Percentiles rank a stretch among this genome's conserved stretches.
phyloP scores from a whole-genome alignment of 2,888 invertebrate species.

The Cephus spinipes region DNA sequence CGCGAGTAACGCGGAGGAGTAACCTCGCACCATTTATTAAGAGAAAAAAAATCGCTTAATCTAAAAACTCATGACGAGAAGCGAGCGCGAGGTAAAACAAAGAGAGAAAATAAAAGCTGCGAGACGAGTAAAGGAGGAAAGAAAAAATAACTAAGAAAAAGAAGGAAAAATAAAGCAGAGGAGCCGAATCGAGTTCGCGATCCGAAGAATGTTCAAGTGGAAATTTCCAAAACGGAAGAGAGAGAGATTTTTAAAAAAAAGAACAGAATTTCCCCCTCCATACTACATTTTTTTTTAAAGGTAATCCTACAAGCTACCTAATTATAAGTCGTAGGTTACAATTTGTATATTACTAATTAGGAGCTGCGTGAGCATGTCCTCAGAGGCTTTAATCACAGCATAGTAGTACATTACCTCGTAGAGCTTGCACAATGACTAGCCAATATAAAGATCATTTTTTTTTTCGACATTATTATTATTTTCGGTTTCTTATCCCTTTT shows the following conservation, averaged over 20 bases:
- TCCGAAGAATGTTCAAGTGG: neutral
- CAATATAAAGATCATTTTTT: conserved; percentile 58
- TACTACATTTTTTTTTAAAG: neutral
- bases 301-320: conserved; percentile 22
- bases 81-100: neutral
- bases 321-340: conserved; percentile 11
- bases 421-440: conserved; percentile 65
- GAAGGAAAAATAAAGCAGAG: conserved; percentile 5
- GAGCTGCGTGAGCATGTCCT: conserved; percentile 61
- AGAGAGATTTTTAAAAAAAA: neutral
- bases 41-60: neutral
- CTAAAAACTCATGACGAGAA: neutral
- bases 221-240: conserved; percentile 2
- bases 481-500: neutral
- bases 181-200: neutral
- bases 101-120: neutral
- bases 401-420: conserved; percentile 61
- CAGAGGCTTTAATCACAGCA: conserved; percentile 64
- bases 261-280: neutral
- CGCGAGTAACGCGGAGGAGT: neutral
- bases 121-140: neutral
- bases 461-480: conserved; percentile 22
- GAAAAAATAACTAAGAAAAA: neutral
- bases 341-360: conserved; percentile 48
- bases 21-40: neutral